Base-by-base conservation (phyloP, 2,113 vertebrate genomes). In the Nerophis ophidion region DNA sequence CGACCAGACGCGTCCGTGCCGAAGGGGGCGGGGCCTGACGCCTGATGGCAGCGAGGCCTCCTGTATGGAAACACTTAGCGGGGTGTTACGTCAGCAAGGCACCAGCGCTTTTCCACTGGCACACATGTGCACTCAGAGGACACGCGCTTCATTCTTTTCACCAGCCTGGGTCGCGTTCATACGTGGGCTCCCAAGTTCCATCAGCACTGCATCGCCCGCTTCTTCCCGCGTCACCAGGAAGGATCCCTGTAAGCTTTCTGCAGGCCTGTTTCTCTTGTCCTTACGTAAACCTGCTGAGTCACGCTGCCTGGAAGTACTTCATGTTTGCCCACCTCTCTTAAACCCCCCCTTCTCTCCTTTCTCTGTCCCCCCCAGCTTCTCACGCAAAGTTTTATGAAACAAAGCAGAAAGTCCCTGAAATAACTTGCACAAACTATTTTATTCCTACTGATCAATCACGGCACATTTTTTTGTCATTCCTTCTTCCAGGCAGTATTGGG, bases 21-120 rank as follows among this genome's bases (percentile, higher is more conserved):
- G 61, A 79, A 77, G 66, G 74, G 65, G 80, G 8, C n/a, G n/a
- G 7, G 74, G 83, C 75, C 79, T 81, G 85, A 85, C 80, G 80
- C 84, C 82, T 71, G 69, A 8, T 83, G 71, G 60, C 81, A 68
- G 26, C 26, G 26, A 26, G 71, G 75, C 76, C 65, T 61, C 71
- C 83, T 81, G 73, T 70, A 86, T 89, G 88, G 90, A 88, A 89
- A 89, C 86, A 89, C 82, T 88, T 86, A 84, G 79, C 73, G 83
- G 57, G 57, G 66, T 52, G 73, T 85, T 86, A 84, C 82, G 81
- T 88, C 87, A 91, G 72, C 70, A 72, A 52, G 69, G 66, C 59
- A 48, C 65, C 57, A 62, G 40, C 72, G 71, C 73, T 80, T 85
- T 88, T 87, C 82, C 81, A 82, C 74, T 75, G n/a, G 0, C 61